Evolutionary conservation across 2,113 vertebrate genomes (phyloP).

Genomic region (Saiga tatarica): DNA sequence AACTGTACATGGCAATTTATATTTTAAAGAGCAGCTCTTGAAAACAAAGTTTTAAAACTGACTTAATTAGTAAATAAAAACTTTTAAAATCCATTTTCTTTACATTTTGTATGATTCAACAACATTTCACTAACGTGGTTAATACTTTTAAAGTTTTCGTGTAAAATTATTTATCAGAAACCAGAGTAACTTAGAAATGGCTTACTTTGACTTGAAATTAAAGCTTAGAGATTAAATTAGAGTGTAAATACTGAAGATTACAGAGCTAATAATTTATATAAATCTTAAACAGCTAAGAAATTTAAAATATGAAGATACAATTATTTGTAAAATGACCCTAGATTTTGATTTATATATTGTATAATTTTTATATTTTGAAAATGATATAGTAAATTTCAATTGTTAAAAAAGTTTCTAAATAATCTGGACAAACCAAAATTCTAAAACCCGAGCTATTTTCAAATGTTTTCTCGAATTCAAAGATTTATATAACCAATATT

Average conservation of each 20-base stretch:
- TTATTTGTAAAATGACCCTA: conserved; percentile 43
- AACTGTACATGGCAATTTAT: not conserved
- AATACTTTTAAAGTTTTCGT: conserved; percentile 18
- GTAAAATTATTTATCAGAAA: conserved; percentile 43
- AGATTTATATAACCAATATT: not conserved
- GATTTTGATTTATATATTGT: not conserved
- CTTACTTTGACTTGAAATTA: conserved; percentile 42
- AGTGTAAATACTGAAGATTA: conserved; percentile 34
- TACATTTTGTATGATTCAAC: conserved; percentile 30
- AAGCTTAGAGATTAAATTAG: conserved; percentile 32
- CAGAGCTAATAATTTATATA: conserved; percentile 33
- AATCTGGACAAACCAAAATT: conserved; percentile 48
- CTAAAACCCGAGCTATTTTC: conserved; percentile 16
- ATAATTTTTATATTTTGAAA: conserved; percentile 38
- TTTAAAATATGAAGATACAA: not conserved
- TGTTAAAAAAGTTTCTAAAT: conserved; percentile 44
- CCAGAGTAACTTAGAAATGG: conserved; percentile 3
- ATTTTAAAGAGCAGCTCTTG: not conserved
- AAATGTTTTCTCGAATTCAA: conserved; percentile 32
- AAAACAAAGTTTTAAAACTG: conserved; percentile 32
- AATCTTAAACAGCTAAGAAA: conserved; percentile 15
- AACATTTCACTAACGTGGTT: conserved; percentile 6
- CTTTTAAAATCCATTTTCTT: conserved; percentile 30
- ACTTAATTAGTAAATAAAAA: conserved; percentile 10
- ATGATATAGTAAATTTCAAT: not conserved